Evolutionary conservation across 2,797 vertebrate genomes (phyloP).

Genomic region (Cephalopachus bancanus): DNA sequence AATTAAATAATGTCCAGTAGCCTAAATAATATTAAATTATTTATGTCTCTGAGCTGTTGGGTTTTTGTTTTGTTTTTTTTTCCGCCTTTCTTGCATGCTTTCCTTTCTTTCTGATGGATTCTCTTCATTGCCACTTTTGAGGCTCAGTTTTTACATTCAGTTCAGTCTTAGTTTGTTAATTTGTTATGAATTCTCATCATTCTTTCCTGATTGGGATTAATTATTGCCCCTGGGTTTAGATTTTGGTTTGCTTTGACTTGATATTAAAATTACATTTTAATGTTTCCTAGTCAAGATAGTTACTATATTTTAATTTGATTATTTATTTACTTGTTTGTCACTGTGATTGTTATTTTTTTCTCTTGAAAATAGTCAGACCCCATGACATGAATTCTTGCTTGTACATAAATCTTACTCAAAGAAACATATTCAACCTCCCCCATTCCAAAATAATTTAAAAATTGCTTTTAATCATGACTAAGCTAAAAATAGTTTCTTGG

Average conservation of each 20-base stretch:
- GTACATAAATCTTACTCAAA: neutral
- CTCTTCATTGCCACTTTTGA: neutral
- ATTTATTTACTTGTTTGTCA: neutral
- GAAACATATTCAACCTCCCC: neutral
- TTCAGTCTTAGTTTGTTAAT: neutral
- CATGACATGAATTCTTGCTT: neutral
- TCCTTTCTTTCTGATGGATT: neutral
- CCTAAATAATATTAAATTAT: neutral
- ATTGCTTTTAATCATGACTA: slow-evolving; percentile 9
- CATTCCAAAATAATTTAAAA: neutral
- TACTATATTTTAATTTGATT: neutral
- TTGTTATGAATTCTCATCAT: neutral
- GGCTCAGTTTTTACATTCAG: neutral
- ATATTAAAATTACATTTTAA: slow-evolving; percentile 8
- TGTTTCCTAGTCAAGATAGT: neutral
- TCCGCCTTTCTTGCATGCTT: neutral
- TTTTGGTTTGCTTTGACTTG: neutral
- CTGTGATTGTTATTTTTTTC: neutral
- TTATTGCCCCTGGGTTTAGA: neutral
- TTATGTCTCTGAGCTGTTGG: neutral
- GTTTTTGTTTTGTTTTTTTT: neutral
- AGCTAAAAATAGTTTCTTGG: neutral
- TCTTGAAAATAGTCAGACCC: neutral
- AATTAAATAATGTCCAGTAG: neutral
- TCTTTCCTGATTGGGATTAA: neutral